Evolutionary conservation across 1,140 invertebrate genomes (phyloP).

Genomic region (Drosophila sp.): DNA sequence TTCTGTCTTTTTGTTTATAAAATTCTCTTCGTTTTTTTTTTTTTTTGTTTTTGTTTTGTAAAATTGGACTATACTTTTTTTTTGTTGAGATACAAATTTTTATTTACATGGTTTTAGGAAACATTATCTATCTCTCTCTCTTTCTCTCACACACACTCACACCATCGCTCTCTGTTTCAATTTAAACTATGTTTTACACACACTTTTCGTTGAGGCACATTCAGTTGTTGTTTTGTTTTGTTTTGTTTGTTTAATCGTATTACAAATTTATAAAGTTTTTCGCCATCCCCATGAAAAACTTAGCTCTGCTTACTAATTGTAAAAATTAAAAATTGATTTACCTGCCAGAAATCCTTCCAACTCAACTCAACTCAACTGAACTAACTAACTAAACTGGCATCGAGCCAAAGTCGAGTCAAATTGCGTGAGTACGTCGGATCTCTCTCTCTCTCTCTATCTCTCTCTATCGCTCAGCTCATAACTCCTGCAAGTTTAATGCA

Average conservation of each 20-base stretch:
- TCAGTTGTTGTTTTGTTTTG: constrained; percentile 40
- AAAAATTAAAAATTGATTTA: constrained; percentile 80
- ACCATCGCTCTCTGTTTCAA: background rate
- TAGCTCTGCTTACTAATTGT: constrained; percentile 59
- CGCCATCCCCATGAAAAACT: constrained; percentile 26
- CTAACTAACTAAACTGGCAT: constrained; percentile 27
- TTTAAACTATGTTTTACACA: constrained; percentile 56
- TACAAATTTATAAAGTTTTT: constrained; percentile 73
- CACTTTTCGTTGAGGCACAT: constrained; percentile 69
- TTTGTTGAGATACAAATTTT: constrained; percentile 43
- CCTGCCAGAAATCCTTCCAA: constrained; percentile 25
- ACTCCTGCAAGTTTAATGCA: constrained; percentile 65
- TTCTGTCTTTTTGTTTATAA: constrained; percentile 46
- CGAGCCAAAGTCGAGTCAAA: constrained; percentile 27
- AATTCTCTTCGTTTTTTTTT: constrained; percentile 38
- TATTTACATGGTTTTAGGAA: constrained; percentile 31
- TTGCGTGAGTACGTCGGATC: background rate
- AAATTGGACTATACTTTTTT: constrained; percentile 68
- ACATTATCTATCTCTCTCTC: background rate
- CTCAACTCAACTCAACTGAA: constrained; percentile 15
- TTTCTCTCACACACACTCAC: background rate
- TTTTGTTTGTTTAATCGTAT: constrained; percentile 53
- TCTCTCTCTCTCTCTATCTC: background rate
- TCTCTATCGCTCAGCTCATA: constrained; percentile 16
- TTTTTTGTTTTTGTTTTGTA: constrained; percentile 46